Base-by-base conservation (phyloP, 2,888 invertebrate species). In the Dasysyrphus tricinctus region DNA sequence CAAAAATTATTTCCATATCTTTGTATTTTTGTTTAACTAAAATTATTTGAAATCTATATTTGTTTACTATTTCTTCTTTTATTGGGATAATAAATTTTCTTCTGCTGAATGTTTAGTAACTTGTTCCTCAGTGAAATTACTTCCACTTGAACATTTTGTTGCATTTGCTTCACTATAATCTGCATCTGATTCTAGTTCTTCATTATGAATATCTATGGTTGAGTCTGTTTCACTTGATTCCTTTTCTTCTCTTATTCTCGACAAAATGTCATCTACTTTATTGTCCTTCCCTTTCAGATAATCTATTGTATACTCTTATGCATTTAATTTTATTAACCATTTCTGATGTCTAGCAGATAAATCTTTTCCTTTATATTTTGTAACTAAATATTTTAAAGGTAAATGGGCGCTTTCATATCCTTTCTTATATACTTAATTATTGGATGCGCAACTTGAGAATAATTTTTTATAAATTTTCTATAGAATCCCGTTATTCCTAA, bases 161-260 rank as follows among this genome's bases (percentile, higher is more conserved):
- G 24, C 19, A 24, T 70, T 56, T 80, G 80, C 29, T 85, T 88
- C 32, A 86, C 88, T 9, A 88, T 75, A 9, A 85, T 69, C 47
- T 88, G 86, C n/a, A 88, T 82, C 37, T 82, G 34, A 61, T 88
- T 80, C 72, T 80, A 61, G 37, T 57, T 69, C 42, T 39, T 78
- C 69, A 56, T 19, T 12, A n/a, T 70, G 39, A 39, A 39, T 39
- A 12, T 39, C 42, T 39, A 56, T 70, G 0, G 0, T 44, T 44
- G 37, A 9, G 37, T 37, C 37, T 8, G 3, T 19, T 16, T 24
- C 24, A 24, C 4, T 39, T 34, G 39, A 39, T 39, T 39, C 39
- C 12, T 8, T 24, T 39, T 61, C 42, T 39, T 39, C 59, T 39
- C 7, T 37, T 11, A 61, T 61, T 42, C 12, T 61, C 3, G 39